phyloP scores from a whole-genome alignment of 2,797 vertebrate species.

The Sebastes oblongus region DNA sequence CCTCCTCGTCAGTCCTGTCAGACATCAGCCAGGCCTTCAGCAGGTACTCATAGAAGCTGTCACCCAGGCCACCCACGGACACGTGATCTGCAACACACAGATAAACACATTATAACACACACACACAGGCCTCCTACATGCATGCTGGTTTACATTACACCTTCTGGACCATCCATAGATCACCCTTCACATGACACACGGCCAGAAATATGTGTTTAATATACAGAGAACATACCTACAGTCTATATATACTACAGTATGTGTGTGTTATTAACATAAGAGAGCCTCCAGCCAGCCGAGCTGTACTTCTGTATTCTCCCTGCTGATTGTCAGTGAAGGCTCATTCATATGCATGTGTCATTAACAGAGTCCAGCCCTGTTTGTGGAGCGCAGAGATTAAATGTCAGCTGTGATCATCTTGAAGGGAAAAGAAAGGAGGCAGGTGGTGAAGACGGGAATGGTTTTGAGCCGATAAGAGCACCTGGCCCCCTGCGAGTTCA shows the following conservation, averaged over 20 bases:
- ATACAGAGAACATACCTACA: neutral
- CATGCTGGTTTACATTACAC: neutral
- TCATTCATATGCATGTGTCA: slow-evolving; percentile 76
- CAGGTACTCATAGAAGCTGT: slow-evolving; percentile 99
- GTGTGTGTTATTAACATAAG: neutral
- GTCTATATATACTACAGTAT: neutral
- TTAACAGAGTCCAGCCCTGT: slow-evolving; percentile 62
- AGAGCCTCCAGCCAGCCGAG: slow-evolving; percentile 8
- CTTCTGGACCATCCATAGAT: neutral
- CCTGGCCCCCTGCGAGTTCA: neutral
- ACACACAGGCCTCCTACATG: neutral
- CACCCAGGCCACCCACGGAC: slow-evolving; percentile 95
- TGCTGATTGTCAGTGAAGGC: slow-evolving; percentile 40
- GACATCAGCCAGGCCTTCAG: slow-evolving; percentile 99
- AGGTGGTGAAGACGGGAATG: neutral
- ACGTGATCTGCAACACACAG: slow-evolving; percentile 90
- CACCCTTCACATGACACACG: neutral
- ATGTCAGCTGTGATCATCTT: slow-evolving; percentile 68
- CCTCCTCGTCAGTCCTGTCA: slow-evolving; percentile 94
- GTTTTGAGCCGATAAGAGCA: slow-evolving; percentile 12
- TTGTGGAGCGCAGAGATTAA: slow-evolving; percentile 69
- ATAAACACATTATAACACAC: neutral
- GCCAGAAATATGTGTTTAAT: neutral
- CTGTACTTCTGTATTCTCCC: slow-evolving; percentile 8
- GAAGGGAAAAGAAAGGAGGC: slow-evolving; percentile 33